A percentile compares a stretch with the other conserved stretches of the same genome.
Conservation (phyloP, 2,888 invertebrate species). For the Oeneis ivallda region DNA sequence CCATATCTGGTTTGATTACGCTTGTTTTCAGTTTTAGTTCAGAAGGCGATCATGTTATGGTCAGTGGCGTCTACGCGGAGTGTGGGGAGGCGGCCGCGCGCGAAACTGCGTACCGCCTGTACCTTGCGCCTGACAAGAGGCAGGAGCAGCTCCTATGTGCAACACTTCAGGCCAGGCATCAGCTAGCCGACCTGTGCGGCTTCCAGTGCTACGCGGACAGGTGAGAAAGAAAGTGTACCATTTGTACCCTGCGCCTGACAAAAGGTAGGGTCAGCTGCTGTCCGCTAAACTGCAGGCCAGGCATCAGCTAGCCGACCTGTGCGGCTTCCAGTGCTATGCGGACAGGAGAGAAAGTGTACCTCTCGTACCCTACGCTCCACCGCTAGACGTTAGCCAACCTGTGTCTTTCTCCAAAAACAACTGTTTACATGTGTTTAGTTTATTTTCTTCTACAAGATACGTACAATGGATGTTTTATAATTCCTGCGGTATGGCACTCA, state of each 20-base stretch:
- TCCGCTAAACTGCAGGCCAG: constrained; percentile 87
- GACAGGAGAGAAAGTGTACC: constrained; percentile 50
- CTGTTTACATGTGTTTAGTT: no score
- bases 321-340: constrained; percentile 94
- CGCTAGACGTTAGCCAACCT: no score
- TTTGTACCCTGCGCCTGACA: constrained; percentile 90
- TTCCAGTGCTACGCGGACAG: constrained; percentile 91
- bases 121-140: constrained; percentile 87
- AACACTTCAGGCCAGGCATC: constrained; percentile 87
- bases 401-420: no score
- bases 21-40: constrained; percentile 74
- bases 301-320: constrained; percentile 90
- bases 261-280: constrained; percentile 88
- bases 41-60: constrained; percentile 87
- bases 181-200: constrained; percentile 93
- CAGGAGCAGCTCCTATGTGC: constrained; percentile 89
- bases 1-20: background rate
- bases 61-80: constrained; percentile 92
- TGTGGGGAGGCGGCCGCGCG: constrained; percentile 89
- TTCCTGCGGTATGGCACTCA: no score
- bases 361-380: no score
- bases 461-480: no score
- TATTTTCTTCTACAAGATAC: no score
- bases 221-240: constrained; percentile 90
- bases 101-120: constrained; percentile 94